These are phyloP conservation scores for Tenebrio molitor DNA, from an alignment of 1,140 invertebrate species.

Conservation along the genomic window DNA sequence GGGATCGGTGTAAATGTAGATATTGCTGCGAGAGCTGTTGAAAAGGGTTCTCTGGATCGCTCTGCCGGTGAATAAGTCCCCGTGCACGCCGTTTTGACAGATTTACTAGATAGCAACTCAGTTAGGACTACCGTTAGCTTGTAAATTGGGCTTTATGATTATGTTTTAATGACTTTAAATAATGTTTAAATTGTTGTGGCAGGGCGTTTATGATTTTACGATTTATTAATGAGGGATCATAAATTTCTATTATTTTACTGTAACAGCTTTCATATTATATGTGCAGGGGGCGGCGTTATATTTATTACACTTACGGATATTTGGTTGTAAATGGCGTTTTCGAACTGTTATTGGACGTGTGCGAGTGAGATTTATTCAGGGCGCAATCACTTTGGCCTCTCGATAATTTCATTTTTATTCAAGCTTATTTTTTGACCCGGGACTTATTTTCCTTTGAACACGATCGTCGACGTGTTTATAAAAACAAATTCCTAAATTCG, in stretches of 20 bases:
- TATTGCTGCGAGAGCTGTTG: slow-evolving; percentile 40
- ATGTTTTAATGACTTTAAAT: slow-evolving; percentile 47
- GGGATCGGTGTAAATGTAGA: slow-evolving; percentile 37
- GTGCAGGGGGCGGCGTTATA: slow-evolving; percentile 7
- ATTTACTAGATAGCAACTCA: slow-evolving; percentile 45
- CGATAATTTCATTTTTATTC: background rate
- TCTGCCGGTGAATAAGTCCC: slow-evolving; percentile 40
- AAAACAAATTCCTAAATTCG: too few species aligned
- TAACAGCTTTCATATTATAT: slow-evolving; percentile 26
- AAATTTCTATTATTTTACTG: slow-evolving; percentile 40
- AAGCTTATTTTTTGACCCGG: background rate
- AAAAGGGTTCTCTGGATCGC: slow-evolving; percentile 37
- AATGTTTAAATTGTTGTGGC: slow-evolving; percentile 46
- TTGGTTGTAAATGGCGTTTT: slow-evolving; percentile 1
- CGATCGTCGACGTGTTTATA: too few species aligned
- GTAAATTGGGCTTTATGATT: slow-evolving; percentile 43
- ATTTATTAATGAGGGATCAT: slow-evolving; percentile 44
- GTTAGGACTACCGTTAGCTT: slow-evolving; percentile 44
- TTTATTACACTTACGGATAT: slow-evolving; percentile 14
- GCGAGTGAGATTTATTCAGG: slow-evolving; percentile 8
- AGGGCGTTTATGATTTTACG: slow-evolving; percentile 43
- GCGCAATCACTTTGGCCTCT: background rate
- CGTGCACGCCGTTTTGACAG: slow-evolving; percentile 41
- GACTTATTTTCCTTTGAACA: too few species aligned
- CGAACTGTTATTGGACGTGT: background rate